Evolutionary conservation across 2,113 vertebrate species (phyloP).

Genomic region (Archilochus colubris): DNA sequence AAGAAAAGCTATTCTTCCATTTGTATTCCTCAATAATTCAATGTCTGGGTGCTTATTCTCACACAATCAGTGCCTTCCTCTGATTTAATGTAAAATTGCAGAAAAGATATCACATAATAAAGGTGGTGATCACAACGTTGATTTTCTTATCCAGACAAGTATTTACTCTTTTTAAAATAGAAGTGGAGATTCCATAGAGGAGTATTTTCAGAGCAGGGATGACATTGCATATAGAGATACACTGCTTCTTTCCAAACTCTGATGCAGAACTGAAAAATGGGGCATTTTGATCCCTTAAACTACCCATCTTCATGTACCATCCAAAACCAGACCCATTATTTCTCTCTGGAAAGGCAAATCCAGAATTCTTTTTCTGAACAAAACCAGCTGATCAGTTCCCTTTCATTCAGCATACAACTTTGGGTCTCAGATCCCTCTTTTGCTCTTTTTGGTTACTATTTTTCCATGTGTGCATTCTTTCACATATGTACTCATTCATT

Average conservation of each 20-base stretch:
- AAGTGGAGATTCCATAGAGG: background rate
- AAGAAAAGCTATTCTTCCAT: background rate
- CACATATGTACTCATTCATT: background rate
- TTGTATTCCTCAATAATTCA: background rate
- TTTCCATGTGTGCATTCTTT: background rate
- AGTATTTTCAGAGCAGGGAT: background rate
- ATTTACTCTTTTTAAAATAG: background rate
- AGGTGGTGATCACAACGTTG: background rate
- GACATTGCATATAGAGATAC: accelerated
- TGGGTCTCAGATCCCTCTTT: background rate
- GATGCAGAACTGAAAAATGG: background rate
- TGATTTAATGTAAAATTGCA: background rate
- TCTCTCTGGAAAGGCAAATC: background rate
- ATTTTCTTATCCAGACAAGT: background rate
- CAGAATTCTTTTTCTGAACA: background rate
- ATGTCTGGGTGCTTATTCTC: background rate
- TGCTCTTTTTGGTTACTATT: background rate
- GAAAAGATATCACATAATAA: background rate
- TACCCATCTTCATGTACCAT: background rate
- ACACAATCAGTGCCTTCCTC: background rate
- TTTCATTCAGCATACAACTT: background rate
- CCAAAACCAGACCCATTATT: background rate
- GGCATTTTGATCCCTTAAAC: background rate
- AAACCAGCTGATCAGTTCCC: background rate
- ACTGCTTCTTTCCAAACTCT: background rate